Base-by-base conservation (phyloP, 2,113 vertebrate genomes). In the Dasyprocta punctata region DNA sequence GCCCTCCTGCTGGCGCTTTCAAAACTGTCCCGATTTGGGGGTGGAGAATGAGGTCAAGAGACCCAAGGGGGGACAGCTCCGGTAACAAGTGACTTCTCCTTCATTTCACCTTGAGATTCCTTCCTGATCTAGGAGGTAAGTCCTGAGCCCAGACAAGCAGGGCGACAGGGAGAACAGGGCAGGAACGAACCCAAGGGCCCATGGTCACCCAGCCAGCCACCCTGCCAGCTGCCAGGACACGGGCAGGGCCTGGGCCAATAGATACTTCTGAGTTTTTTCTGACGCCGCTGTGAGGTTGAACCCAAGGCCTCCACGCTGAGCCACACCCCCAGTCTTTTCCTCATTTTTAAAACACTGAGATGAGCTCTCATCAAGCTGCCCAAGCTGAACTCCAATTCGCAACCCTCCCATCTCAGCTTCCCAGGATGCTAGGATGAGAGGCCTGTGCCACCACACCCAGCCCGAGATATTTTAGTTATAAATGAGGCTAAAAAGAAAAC, bases 21-120 rank as follows among this genome's bases (percentile, higher is more conserved):
- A 80, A 94, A 96, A 83, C 3, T 97, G 98, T 92, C 92, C 97
- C 88, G 96, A 52, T 98, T 98, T 98, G 92, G 71, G 94, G 96
- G 36, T 86, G 44, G 90, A 98, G 90, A 98, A 98, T 97, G 97
- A 98, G 98, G 96, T 95, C 97, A 97, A 94, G 73, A 94, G 94
- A 89, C 97, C 96, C 97, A 89, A 61, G 85, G 85, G 97, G 92
- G 90, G n/a, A 91, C n/a, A 0, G 22, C 90, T 92, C 47, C 47
- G 36, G 88, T 92, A 86, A 95, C 86, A 95, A 90, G 92, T 96
- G 92, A 94, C 86, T 65, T 97, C 92, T n/a, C n/a, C n/a, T 95
- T 89, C 65, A 49, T 86, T 93, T 97, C 88, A 97, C 97, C 96
- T 97, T 97, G 89, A 96, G 92, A 90, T 33, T 92, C 92, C 89